Evolutionary conservation across 2,797 vertebrate species (phyloP), one percentile per base, ranked within the genome.

Genomic region (Sciurus carolinensis): DNA sequence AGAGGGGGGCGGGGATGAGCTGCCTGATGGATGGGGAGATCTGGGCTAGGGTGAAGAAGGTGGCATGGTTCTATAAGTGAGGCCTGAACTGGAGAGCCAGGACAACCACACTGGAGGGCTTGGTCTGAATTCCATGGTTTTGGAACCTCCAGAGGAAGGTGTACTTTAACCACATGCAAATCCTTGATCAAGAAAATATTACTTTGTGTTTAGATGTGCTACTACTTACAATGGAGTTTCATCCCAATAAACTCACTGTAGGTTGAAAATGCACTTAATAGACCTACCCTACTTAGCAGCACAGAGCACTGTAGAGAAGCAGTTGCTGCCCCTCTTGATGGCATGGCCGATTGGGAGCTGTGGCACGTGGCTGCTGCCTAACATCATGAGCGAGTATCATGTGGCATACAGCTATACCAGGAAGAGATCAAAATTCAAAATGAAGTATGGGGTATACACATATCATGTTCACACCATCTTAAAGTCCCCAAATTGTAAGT

Each of bases 351-450:
- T 17, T 36, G 73, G 39, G 76, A 87, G 28, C 50, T 67, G 59
- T 1, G 1, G 18, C 76, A 30, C 7, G 1, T 0, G 0, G 33
- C 59, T 4, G 20, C 44, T 33, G 30, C 33, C 44, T 15, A 33
- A 47, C 42, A n/a, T n/a, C 42, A 24, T 20, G 22, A 14, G 42
- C 33, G 36, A 64, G 26, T 20, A 17, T 47, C 64, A 44, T 1
- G 6, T 4, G 7, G n/a, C 13, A 52, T 18, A 11, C 26, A 28
- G 13, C 57, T 30, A 33, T 26, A 18, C 79, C 7, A n/a, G 77
- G 59, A 47, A 75, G 44, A 75, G 36, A 50, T 26, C 36, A 1
- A 1, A 28, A 57, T 17, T 44, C 22, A 18, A 82, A 67, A 33
- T 50, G 72, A 73, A 5, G 1, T 2, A 42, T 14, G 36, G 15